Percentiles rank a stretch among this genome's conserved stretches.
Conservation (phyloP, 2,888 invertebrate species). For the Stenurella melanura region DNA sequence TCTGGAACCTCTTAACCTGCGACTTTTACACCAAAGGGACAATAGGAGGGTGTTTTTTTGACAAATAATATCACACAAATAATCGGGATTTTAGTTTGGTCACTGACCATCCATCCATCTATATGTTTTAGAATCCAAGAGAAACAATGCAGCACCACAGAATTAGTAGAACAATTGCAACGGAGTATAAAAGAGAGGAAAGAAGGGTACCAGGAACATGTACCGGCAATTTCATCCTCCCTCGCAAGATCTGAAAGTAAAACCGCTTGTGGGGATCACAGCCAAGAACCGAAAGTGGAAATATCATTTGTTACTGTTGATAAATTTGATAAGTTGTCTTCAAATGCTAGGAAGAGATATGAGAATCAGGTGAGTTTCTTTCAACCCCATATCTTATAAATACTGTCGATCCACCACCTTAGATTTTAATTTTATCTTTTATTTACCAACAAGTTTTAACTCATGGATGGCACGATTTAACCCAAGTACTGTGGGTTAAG, state of each 20-base stretch:
- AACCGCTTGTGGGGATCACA: slow-evolving; percentile 59
- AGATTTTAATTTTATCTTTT: too few relatives aligned
- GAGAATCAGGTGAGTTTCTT: slow-evolving; percentile 81
- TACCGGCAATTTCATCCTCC: slow-evolving; percentile 36
- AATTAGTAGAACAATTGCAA: slow-evolving; percentile 83
- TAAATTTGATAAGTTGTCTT: slow-evolving; percentile 80
- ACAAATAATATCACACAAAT: too few relatives aligned
- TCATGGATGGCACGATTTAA: too few relatives aligned
- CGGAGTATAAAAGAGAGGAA: slow-evolving; percentile 75
- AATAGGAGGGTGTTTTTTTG: too few relatives aligned
- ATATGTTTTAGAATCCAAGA: slow-evolving; percentile 76
- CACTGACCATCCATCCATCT: too few relatives aligned
- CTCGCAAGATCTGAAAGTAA: slow-evolving; percentile 67
- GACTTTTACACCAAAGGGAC: too few relatives aligned
- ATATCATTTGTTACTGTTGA: slow-evolving; percentile 81
- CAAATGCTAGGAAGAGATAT: slow-evolving; percentile 79
- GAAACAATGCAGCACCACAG: slow-evolving; percentile 77
- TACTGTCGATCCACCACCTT: too few relatives aligned
- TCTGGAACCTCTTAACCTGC: too few relatives aligned
- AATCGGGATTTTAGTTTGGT: too few relatives aligned
- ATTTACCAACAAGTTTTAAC: too few relatives aligned
- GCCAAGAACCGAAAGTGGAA: slow-evolving; percentile 74
- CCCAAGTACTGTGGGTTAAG: too few relatives aligned
- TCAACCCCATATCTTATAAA: too few relatives aligned
- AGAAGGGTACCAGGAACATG: slow-evolving; percentile 55